These are phyloP conservation scores for Vollenhovia emeryi DNA, from an alignment of 1,140 invertebrate species.

Conservation along the genomic window DNA sequence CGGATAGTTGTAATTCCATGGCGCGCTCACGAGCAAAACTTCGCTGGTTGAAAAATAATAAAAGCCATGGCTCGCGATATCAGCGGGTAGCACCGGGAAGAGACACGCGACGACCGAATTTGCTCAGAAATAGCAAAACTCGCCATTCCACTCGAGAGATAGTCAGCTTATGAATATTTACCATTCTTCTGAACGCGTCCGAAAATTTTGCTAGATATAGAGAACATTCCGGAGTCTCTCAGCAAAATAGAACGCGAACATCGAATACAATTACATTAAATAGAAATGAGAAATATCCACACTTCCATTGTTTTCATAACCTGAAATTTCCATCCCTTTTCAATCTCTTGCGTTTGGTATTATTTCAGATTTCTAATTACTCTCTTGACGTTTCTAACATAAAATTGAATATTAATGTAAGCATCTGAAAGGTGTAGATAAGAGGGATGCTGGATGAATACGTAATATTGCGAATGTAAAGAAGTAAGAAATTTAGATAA, in stretches of 20 bases:
- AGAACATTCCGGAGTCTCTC: conserved; percentile 13
- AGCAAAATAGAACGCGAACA: neutral
- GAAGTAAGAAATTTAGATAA: conserved; percentile 9
- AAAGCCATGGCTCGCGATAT: conserved; percentile 29
- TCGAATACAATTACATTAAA: neutral
- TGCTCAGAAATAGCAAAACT: conserved; percentile 31
- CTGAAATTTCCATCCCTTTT: neutral
- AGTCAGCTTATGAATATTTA: conserved; percentile 55
- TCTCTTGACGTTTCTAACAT: neutral
- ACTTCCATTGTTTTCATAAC: neutral
- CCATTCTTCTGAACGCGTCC: neutral
- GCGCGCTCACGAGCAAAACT: conserved; percentile 20
- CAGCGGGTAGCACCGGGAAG: conserved; percentile 14
- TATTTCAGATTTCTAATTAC: conserved; percentile 4
- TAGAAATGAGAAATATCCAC: neutral
- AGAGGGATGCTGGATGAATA: conserved; percentile 22
- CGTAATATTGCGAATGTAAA: conserved; percentile 12
- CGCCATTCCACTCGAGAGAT: conserved; percentile 29
- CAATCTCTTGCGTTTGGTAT: neutral
- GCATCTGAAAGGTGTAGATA: conserved; percentile 14
- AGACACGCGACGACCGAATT: conserved; percentile 55
- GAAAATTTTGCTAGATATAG: conserved; percentile 6
- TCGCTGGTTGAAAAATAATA: conserved; percentile 52
- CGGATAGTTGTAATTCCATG: conserved; percentile 40
- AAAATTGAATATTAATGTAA: conserved; percentile 35